These are phyloP conservation scores for Lepidochrysops patricia DNA, from an alignment of 2,888 invertebrate genomes.

Conservation along the genomic window DNA sequence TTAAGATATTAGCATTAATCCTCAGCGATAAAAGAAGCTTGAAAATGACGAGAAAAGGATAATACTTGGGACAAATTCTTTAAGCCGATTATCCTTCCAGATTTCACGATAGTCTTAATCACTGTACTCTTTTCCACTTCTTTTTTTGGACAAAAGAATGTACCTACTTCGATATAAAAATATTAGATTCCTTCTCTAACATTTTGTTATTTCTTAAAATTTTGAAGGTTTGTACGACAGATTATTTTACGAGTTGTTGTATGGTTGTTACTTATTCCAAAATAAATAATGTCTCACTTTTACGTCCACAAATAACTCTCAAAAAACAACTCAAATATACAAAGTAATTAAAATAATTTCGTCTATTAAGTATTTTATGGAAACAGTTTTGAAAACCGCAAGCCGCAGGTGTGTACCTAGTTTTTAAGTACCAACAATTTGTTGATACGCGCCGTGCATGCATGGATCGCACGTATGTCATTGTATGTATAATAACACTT, in stretches of 20 bases:
- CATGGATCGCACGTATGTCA: slow-evolving; percentile 28
- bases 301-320: no score
- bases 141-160: not conserved
- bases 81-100: slow-evolving; percentile 4
- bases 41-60: not conserved
- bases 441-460: slow-evolving; percentile 18
- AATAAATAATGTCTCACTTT: no score
- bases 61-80: slow-evolving; percentile 3
- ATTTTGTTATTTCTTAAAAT: no score
- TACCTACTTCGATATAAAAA: not conserved
- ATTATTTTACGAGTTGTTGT: no score
- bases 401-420: slow-evolving; percentile 23
- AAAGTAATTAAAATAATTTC: not conserved
- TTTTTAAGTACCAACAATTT: slow-evolving; percentile 23
- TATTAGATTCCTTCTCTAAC: not conserved
- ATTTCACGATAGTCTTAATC: not conserved
- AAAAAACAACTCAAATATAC: not conserved
- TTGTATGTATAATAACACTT: slow-evolving; percentile 30
- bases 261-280: no score
- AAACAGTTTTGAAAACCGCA: slow-evolving; percentile 15
- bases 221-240: no score
- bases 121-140: not conserved
- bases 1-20: not conserved
- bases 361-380: not conserved
- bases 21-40: not conserved